These are phyloP conservation scores for Harmothoe impar DNA, from an alignment of 2,888 invertebrate species.

Conservation along the genomic window DNA sequence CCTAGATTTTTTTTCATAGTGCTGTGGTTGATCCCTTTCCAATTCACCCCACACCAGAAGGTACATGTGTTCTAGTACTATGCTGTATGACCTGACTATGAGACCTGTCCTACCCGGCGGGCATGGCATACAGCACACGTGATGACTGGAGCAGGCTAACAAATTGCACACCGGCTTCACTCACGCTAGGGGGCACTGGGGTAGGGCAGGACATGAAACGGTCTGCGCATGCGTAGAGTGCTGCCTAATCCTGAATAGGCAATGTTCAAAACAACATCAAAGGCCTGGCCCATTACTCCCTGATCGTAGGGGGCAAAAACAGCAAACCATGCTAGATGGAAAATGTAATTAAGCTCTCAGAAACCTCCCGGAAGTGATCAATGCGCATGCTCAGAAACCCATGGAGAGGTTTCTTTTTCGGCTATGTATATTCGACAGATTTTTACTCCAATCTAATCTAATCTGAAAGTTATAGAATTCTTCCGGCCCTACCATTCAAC, in stretches of 20 bases:
- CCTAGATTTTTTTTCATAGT: too few relatives aligned
- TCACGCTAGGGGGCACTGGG: neutral
- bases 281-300: neutral
- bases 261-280: constrained; percentile 31
- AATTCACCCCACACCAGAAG: too few relatives aligned
- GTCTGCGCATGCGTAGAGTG: neutral
- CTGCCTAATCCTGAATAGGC: neutral
- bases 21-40: too few relatives aligned
- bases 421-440: too few relatives aligned
- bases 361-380: neutral
- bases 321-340: neutral
- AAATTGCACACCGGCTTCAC: neutral
- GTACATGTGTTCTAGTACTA: too few relatives aligned
- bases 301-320: neutral
- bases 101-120: too few relatives aligned
- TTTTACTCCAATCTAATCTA: too few relatives aligned
- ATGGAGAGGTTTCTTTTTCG: too few relatives aligned
- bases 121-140: neutral
- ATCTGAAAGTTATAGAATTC: too few relatives aligned
- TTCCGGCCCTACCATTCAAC: too few relatives aligned
- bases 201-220: neutral
- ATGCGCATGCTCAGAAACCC: too few relatives aligned
- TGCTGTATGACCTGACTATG: too few relatives aligned
- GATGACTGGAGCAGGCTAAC: neutral
- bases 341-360: neutral